Base-by-base conservation (phyloP, 2,113 vertebrate species). In the Dasyprocta punctata region DNA sequence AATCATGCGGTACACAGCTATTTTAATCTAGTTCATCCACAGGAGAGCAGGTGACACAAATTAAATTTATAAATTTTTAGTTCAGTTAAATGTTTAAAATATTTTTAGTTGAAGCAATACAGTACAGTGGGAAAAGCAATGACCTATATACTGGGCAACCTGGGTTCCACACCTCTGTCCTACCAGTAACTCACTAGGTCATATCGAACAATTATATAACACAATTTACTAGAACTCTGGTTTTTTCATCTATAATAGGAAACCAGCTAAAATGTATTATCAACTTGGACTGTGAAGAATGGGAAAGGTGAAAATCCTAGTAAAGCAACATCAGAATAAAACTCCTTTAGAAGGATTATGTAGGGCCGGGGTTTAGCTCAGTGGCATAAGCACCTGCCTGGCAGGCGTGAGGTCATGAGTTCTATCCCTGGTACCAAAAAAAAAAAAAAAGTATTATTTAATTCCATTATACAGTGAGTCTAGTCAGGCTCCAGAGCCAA, bases 41-140 rank as follows among this genome's bases (percentile, higher is more conserved):
- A 88, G 77, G 90, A 97, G 69, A 86, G 65, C 16, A 16, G 19
- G 77, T 92, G 96, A 97, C 90, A 97, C 67, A 97, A 97, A 97
- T 95, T 97, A 92, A 86, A 87, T 91, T 97, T 92, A 93, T 61
- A 80, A 83, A 95, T 11, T 90, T 95, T 88, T 90, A 92, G 61
- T 95, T 97, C 75, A 26, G 81, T 82, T 95, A 49, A 89, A 93
- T 75, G 75, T 60, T 86, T 82, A 92, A 87, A 75, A 65, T 71
- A 65, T 22, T 81, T 83, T 71, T 96, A 93, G 93, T 87, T 90
- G 75, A 91, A 95, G 75, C 75, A 87, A 89, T 86, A 44, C 7
- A 94, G 85, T 49, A 36, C 94, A 93, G 14, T 73, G 95, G 86
- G 90, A 80, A 97, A 95, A 93, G 56, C 92, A 56, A 75, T 92